Conservation (phyloP, 2,888 invertebrate species). For the Chironomus tentans region DNA sequence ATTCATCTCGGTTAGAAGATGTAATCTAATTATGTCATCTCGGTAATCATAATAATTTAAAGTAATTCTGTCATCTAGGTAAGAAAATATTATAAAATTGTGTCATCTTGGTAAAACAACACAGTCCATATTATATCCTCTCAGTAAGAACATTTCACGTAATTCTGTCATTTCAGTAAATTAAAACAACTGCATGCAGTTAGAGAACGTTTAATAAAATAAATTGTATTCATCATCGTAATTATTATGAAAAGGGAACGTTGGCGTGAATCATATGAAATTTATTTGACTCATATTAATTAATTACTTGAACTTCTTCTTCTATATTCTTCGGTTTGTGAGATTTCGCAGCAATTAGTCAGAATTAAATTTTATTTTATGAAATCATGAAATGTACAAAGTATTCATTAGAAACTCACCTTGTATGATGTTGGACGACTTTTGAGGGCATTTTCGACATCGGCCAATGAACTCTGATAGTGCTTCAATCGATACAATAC, state of each 20-base stretch:
- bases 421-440: conserved; percentile 58
- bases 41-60: no score
- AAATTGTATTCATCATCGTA: not conserved
- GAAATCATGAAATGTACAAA: no score
- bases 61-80: no score
- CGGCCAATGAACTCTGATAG: conserved; percentile 53
- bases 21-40: no score
- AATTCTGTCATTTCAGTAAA: no score
- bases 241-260: not conserved
- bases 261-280: not conserved
- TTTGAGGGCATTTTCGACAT: conserved; percentile 54
- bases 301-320: not conserved
- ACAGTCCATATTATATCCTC: no score
- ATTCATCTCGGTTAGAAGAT: no score
- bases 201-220: not conserved
- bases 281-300: conserved; percentile 25
- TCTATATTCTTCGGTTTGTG: no score
- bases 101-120: no score
- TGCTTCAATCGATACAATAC: conserved; percentile 51
- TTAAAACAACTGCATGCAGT: not conserved
- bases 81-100: no score
- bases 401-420: conserved; percentile 40
- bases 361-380: not conserved
- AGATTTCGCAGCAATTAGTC: no score
- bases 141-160: no score